Evolutionary conservation across 1,140 invertebrate species (phyloP).

Genomic region (Pseudomyrmex sp.): DNA sequence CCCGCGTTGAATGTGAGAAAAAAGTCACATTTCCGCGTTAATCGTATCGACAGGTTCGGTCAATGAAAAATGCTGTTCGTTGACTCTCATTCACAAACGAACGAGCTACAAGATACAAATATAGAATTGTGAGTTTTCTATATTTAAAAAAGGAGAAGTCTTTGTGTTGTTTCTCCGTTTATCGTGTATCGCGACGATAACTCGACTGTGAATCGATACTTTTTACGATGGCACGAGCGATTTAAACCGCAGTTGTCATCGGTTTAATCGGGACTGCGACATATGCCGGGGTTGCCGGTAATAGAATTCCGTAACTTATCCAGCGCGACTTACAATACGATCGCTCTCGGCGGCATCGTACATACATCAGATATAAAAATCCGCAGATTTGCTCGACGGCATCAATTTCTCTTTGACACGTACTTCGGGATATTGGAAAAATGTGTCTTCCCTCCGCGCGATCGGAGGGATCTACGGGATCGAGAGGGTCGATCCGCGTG

Average conservation of each 20-base stretch:
- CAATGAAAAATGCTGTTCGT: conserved; percentile 8
- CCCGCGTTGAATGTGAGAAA: not conserved
- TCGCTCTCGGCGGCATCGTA: not conserved
- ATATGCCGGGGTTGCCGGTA: conserved; percentile 6
- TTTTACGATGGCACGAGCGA: not conserved
- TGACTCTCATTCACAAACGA: not conserved
- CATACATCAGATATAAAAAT: conserved; percentile 55
- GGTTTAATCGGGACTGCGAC: not conserved
- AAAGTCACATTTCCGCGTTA: conserved; percentile 12
- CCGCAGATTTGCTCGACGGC: conserved; percentile 57
- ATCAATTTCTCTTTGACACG: conserved; percentile 59
- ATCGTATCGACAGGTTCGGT: not conserved
- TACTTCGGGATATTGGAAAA: conserved; percentile 53
- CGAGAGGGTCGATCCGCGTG: conserved; percentile 32
- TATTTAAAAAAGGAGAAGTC: not conserved
- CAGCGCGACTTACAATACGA: conserved; percentile 40
- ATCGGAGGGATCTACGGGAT: conserved; percentile 45
- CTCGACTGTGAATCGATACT: not conserved
- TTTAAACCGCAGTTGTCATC: conserved; percentile 9
- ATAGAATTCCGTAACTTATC: conserved; percentile 49
- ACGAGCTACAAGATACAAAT: not conserved
- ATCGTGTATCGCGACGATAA: not conserved
- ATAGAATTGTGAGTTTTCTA: not conserved
- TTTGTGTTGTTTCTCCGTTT: not conserved
- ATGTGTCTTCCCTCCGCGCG: conserved; percentile 44